A percentile compares a stretch with the other conserved stretches of the same genome.
These are phyloP conservation scores for Illadopsis cleaveri DNA, from an alignment of 2,113 vertebrate species.

Conservation along the genomic window DNA sequence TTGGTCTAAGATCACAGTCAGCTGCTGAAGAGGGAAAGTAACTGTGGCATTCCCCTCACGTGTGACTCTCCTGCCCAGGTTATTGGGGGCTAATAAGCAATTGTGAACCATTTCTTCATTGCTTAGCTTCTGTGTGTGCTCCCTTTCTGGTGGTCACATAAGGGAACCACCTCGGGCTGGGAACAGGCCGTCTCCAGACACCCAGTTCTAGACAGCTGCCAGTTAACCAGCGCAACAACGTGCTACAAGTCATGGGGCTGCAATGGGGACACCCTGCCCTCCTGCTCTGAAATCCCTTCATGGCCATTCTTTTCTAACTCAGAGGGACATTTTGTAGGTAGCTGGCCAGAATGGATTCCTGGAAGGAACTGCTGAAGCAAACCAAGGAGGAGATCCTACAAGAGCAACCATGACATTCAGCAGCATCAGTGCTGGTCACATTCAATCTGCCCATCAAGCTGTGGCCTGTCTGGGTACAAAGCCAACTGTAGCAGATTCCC, in stretches of 20 bases:
- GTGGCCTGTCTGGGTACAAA: slow-evolving; percentile 21
- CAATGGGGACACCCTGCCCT: not conserved
- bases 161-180: not conserved
- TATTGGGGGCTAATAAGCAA: slow-evolving; percentile 52
- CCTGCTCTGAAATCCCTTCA: slow-evolving; percentile 25
- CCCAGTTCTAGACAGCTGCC: slow-evolving; percentile 7
- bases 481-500: slow-evolving; percentile 26
- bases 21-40: not conserved
- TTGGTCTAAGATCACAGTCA: not conserved
- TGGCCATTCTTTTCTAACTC: not conserved
- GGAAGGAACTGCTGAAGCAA: not conserved
- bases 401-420: not conserved
- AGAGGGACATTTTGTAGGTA: not conserved
- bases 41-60: not conserved
- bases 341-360: not conserved
- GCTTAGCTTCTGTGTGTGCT: slow-evolving; percentile 66
- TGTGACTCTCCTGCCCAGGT: slow-evolving; percentile 12
- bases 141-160: slow-evolving; percentile 42
- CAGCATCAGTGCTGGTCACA: not conserved
- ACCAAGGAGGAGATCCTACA: not conserved
- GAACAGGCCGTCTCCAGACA: not conserved
- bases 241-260: slow-evolving; percentile 3
- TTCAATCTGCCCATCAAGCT: not conserved
- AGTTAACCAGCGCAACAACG: slow-evolving; percentile 11
- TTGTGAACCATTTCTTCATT: slow-evolving; percentile 62